Conservation (phyloP, 1,140 invertebrate genomes). For the Apis cerana region DNA sequence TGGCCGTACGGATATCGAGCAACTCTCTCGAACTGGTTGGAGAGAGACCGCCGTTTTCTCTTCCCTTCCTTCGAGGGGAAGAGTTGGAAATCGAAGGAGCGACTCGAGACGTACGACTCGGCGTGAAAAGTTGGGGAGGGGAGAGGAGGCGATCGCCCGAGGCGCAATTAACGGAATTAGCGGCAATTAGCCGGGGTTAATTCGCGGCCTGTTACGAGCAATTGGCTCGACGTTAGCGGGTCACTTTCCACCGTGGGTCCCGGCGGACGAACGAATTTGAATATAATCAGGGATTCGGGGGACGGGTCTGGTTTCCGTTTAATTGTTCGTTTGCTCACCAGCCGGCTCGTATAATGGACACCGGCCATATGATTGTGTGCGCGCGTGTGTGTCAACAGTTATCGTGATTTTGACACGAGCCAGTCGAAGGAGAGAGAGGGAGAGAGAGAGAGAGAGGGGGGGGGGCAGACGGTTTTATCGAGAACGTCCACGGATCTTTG, state of each 20-base stretch:
- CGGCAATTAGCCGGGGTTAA: constrained; percentile 75
- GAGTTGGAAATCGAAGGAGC: neutral
- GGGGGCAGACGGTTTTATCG: neutral
- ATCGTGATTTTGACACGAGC: neutral
- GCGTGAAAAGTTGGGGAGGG: constrained; percentile 65
- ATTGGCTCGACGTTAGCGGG: constrained; percentile 73
- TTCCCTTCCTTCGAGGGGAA: too few species aligned
- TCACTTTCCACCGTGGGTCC: constrained; percentile 42
- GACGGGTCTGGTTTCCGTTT: constrained; percentile 30
- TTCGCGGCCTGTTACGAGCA: constrained; percentile 72
- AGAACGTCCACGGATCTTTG: neutral
- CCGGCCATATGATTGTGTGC: neutral
- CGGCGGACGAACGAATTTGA: constrained; percentile 55
- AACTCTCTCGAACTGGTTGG: too few species aligned
- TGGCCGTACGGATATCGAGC: too few species aligned
- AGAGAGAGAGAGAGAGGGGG: neutral
- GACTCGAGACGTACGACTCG: neutral
- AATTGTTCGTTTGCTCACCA: constrained; percentile 34
- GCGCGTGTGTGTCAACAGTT: neutral
- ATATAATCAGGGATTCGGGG: constrained; percentile 47
- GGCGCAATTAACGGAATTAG: constrained; percentile 75
- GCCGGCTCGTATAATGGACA: neutral
- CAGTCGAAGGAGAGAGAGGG: neutral
- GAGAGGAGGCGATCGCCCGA: constrained; percentile 64
- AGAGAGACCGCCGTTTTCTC: too few species aligned